Evolutionary conservation across 2,113 vertebrate species (phyloP), one percentile per base, ranked within the genome.

Genomic region (Tenebrosternarchus preto): DNA sequence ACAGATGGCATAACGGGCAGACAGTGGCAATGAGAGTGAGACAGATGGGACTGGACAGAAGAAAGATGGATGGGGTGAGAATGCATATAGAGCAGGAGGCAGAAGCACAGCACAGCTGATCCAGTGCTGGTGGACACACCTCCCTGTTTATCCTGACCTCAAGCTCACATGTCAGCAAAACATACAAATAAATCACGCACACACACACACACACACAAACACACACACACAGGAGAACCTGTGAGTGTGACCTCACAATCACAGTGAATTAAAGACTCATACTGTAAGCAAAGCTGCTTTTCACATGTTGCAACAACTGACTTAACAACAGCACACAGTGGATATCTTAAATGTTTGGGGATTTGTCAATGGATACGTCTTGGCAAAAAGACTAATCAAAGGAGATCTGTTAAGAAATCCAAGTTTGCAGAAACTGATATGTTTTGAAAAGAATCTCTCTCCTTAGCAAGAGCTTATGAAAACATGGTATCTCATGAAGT

Each of bases 71-170:
- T 57, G 22, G 20, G 20, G 67, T 57, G 77, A 78, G 63, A 63
- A 39, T n/a, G 59, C 16, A 12, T 15, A 11, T 59, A 46, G 33
- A 46, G 64, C 25, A 77, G 24, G 64, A 56, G n/a, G 53, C 27
- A 31, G 33, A 59, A 39, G 33, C 43, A 57, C 27, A 73, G 66
- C 33, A 82, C 76, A 82, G 82, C 83, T 86, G 73, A 79, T 60
- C 59, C 36, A 76, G 27, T 22, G 50, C 53, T 80, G 33, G 50
- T 55, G 69, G 36, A 59, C 36, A 36, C 6, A 29, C 24, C 33
- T 63, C 29, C 43, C 36, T n/a, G 27, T 78, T 73, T 64, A 7
- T 73, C 20, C 61, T 69, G 61, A 56, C 19, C 60, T 4, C 77
- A 75, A 29, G n/a, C 64, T 46, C 1, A 61, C 24, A 69, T 55